These are phyloP conservation scores for Lamprotornis superbus DNA, from an alignment of 2,113 vertebrate species.

Conservation along the genomic window DNA sequence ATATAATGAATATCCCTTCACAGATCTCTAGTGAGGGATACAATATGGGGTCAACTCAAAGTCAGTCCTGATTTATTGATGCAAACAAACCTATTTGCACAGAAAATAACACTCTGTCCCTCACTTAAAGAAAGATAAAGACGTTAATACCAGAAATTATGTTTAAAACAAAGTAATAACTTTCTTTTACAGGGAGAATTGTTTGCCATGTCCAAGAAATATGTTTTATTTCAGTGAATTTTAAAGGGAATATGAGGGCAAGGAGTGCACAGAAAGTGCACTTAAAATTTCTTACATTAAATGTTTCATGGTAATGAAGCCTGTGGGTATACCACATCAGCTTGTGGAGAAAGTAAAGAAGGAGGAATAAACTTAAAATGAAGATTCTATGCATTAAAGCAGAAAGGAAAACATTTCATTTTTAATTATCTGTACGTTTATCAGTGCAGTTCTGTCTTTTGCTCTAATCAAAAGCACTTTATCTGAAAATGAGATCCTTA, in stretches of 20 bases:
- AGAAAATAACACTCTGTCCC: slow-evolving; percentile 40
- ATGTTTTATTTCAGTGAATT: neutral
- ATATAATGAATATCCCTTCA: slow-evolving; percentile 71
- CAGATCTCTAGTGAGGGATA: slow-evolving; percentile 58
- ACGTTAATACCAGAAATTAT: slow-evolving; percentile 57
- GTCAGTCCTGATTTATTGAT: slow-evolving; percentile 75
- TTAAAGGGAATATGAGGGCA: neutral
- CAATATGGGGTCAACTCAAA: slow-evolving; percentile 69
- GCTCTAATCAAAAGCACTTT: neutral
- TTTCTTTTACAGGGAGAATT: slow-evolving; percentile 1
- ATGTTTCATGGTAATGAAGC: neutral
- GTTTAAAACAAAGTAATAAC: slow-evolving; percentile 55
- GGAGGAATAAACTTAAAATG: neutral
- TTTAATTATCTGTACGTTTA: neutral
- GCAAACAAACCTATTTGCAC: slow-evolving; percentile 65
- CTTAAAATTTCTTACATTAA: neutral
- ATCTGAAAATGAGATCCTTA: neutral
- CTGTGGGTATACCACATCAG: neutral
- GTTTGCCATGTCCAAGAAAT: slow-evolving; percentile 28
- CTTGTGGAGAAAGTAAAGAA: neutral
- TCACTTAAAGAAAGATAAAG: slow-evolving; percentile 62
- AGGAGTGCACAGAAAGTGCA: neutral
- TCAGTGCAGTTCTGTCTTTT: neutral
- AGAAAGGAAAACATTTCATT: neutral
- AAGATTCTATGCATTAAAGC: neutral